Evolutionary conservation across 92 coral and sea anemone genomes (phyloP).

Genomic region (Montipora capitata): DNA sequence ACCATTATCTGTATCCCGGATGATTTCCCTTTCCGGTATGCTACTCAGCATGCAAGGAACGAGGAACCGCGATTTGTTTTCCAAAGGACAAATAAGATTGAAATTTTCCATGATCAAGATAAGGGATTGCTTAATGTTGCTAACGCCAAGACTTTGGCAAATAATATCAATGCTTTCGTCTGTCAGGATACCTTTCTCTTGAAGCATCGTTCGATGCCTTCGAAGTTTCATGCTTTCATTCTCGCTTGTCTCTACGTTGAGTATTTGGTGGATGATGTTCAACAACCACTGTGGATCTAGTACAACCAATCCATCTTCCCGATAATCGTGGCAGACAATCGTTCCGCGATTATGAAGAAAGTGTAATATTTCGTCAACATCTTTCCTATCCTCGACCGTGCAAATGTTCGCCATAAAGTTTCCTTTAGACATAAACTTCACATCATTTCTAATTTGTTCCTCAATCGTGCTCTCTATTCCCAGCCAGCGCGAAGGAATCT

Average conservation of each 20-base stretch:
- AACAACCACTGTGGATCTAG: constrained; percentile 46
- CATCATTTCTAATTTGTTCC: background rate
- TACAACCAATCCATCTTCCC: constrained; percentile 23
- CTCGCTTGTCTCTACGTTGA: background rate
- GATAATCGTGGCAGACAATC: constrained; percentile 11
- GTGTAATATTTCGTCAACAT: constrained; percentile 12
- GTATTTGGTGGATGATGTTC: constrained; percentile 6
- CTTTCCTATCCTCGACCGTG: background rate
- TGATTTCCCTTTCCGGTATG: background rate
- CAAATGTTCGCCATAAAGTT: constrained; percentile 3
- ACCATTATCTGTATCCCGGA: background rate
- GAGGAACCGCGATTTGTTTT: constrained; percentile 6
- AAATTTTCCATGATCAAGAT: constrained; percentile 27
- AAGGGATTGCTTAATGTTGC: constrained; percentile 17
- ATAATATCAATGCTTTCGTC: constrained; percentile 10
- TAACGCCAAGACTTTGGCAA: background rate
- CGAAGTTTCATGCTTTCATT: constrained; percentile 18
- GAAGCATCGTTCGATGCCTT: constrained; percentile 3
- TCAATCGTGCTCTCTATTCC: constrained; percentile 21
- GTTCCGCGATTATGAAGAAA: constrained; percentile 41
- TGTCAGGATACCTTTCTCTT: constrained; percentile 32
- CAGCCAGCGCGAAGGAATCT: constrained; percentile 39
- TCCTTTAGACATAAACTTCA: background rate
- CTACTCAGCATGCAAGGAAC: constrained; percentile 35
- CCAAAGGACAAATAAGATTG: constrained; percentile 20